Percentiles rank a stretch among this genome's conserved stretches.
These are phyloP conservation scores for Clytia hemisphaerica DNA, from an alignment of 30 jellyfish, hydroid and myxozoan genomes.

Conservation along the genomic window DNA sequence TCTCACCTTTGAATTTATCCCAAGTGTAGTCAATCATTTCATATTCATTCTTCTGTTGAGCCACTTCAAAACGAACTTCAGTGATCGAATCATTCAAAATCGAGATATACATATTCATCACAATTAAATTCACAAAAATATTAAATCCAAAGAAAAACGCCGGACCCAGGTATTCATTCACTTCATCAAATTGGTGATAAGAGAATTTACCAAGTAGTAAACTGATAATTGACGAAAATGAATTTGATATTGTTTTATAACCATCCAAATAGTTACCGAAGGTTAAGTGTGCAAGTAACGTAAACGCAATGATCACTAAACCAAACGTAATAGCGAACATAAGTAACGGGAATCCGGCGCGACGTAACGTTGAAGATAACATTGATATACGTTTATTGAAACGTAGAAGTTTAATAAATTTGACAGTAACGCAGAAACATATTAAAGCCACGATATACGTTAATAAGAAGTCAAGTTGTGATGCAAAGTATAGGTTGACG, in stretches of 20 bases:
- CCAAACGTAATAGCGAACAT: constrained; percentile 83
- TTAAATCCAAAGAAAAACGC: constrained; percentile 51
- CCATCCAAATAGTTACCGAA: constrained; percentile 72
- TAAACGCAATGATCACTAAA: constrained; percentile 37
- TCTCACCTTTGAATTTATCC: constrained; percentile 62
- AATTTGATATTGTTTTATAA: constrained; percentile 48
- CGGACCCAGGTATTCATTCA: constrained; percentile 73
- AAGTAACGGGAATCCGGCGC: constrained; percentile 80
- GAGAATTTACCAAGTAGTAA: constrained; percentile 75
- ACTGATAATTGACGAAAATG: constrained; percentile 80
- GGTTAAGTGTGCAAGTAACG: constrained; percentile 49
- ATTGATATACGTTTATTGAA: constrained; percentile 86
- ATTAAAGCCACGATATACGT: constrained; percentile 67
- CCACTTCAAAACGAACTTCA: constrained; percentile 36
- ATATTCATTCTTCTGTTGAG: constrained; percentile 57
- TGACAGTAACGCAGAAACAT: constrained; percentile 77
- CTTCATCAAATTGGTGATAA: constrained; percentile 52
- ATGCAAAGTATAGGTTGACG: constrained; percentile 89
- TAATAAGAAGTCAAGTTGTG: constrained; percentile 76
- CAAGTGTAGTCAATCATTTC: constrained; percentile 63
- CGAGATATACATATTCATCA: constrained; percentile 66
- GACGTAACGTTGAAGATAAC: constrained; percentile 73
- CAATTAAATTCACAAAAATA: constrained; percentile 76
- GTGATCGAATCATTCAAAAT: constrained; percentile 66
- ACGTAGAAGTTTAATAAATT: constrained; percentile 73